Evolutionary conservation across 2,888 invertebrate genomes (phyloP).

Genomic region (Argyresthia goedartella): DNA sequence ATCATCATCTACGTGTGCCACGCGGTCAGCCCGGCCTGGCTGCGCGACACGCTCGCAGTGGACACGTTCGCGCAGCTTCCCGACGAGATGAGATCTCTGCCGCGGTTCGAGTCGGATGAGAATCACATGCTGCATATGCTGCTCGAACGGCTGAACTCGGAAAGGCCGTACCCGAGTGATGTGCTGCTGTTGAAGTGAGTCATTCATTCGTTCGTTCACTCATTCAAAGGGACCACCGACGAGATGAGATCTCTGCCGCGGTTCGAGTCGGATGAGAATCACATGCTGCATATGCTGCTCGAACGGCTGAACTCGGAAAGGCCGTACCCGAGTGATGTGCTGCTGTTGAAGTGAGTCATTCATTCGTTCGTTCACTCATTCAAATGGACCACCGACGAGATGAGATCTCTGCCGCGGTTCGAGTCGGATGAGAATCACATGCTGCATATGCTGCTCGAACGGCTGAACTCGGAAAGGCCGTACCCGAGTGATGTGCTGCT

Average conservation of each 20-base stretch:
- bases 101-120: slow-evolving; percentile 80
- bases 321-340: slow-evolving; percentile 82
- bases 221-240: no score
- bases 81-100: slow-evolving; percentile 83
- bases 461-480: slow-evolving; percentile 89
- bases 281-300: slow-evolving; percentile 33
- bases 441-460: slow-evolving; percentile 57
- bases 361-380: neutral
- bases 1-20: slow-evolving; percentile 89
- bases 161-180: slow-evolving; percentile 83
- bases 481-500: slow-evolving; percentile 83
- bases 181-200: slow-evolving; percentile 85
- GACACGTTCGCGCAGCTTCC: slow-evolving; percentile 79
- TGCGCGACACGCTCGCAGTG: slow-evolving; percentile 84
- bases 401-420: no score
- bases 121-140: slow-evolving; percentile 84
- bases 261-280: slow-evolving; percentile 16
- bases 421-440: slow-evolving; percentile 16
- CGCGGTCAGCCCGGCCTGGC: slow-evolving; percentile 79
- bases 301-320: slow-evolving; percentile 87
- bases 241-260: no score
- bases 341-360: slow-evolving; percentile 80
- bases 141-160: slow-evolving; percentile 85
- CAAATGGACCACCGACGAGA: no score
- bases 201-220: neutral